Conservation (phyloP, 2,113 vertebrate species). For the Eudorcas thomsonii region DNA sequence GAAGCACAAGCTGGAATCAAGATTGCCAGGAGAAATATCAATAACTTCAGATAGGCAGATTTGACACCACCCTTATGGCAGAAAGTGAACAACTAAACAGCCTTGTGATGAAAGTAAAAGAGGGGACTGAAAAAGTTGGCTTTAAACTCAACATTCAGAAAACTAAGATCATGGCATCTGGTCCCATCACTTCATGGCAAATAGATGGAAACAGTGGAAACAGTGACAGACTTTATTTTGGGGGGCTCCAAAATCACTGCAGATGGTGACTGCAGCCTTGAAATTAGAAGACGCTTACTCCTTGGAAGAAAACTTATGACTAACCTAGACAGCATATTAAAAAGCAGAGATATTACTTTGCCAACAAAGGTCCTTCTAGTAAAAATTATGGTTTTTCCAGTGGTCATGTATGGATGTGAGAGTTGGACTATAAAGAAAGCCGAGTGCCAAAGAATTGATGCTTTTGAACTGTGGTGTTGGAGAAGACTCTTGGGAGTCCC, state of each 20-base stretch:
- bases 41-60: background rate
- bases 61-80: background rate
- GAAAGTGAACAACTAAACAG: background rate
- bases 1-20: background rate
- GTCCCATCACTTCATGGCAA: background rate
- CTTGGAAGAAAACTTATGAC: background rate
- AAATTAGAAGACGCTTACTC: background rate
- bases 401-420: background rate
- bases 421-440: background rate
- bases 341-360: background rate
- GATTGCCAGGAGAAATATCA: background rate
- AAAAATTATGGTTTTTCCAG: background rate
- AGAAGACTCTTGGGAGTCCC: background rate
- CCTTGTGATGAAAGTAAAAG: background rate
- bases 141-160: background rate
- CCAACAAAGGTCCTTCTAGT: background rate
- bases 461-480: background rate
- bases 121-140: background rate
- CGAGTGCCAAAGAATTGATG: rapidly evolving
- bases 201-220: background rate
- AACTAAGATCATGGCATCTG: background rate
- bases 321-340: background rate
- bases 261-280: background rate
- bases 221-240: background rate
- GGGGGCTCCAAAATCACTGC: background rate